A percentile compares a stretch with the other conserved stretches of the same genome.
These are phyloP conservation scores for Crotalus tigris DNA, from an alignment of 2,113 vertebrate genomes.

Conservation along the genomic window DNA sequence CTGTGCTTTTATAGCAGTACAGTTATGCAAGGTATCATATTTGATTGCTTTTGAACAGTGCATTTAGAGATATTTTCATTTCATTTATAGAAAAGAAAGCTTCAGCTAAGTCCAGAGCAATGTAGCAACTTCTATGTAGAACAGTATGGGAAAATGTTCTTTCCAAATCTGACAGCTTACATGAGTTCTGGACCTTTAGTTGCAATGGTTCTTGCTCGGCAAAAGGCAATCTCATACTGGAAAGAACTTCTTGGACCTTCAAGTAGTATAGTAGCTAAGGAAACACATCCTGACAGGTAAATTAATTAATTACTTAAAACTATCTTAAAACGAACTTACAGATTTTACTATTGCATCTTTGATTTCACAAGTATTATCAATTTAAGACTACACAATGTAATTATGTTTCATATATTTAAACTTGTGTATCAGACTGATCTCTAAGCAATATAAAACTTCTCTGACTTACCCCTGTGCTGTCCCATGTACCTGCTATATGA, in stretches of 20 bases:
- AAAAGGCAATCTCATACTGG: conserved; percentile 83
- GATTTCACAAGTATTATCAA: background rate
- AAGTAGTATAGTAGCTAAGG: conserved; percentile 77
- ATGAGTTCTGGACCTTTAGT: conserved; percentile 93
- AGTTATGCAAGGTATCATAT: background rate
- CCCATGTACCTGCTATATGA: background rate
- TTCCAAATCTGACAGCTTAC: conserved; percentile 88
- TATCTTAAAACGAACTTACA: background rate
- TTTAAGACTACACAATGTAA: background rate
- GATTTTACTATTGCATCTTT: background rate
- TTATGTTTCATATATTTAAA: background rate
- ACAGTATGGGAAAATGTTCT: conserved; percentile 86
- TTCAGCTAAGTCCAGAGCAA: conserved; percentile 89
- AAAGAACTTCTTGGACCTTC: conserved; percentile 86
- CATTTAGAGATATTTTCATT: background rate
- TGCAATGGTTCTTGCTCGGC: conserved; percentile 79
- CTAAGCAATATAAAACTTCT: background rate
- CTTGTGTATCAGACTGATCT: background rate
- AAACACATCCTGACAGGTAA: conserved; percentile 87
- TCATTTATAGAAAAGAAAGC: conserved; percentile 78
- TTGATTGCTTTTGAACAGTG: background rate
- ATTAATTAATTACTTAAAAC: background rate
- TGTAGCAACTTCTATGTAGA: conserved; percentile 93
- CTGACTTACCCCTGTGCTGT: background rate
- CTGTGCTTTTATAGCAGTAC: background rate